phyloP scores from a whole-genome alignment of 2,888 invertebrate species.

The Lysandra coridon region DNA sequence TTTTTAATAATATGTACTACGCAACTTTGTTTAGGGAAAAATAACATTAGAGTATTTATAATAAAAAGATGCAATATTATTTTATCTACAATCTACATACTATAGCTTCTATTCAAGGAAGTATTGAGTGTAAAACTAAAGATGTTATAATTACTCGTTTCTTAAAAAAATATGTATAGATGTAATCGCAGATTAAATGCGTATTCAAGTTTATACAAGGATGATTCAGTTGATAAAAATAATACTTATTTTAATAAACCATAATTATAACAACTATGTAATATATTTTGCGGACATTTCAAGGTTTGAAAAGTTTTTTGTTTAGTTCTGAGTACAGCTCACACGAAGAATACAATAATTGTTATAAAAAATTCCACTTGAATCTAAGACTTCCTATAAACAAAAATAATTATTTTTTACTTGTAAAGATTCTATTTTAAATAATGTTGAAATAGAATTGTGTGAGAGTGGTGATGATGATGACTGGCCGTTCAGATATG shows the following conservation, averaged over 20 bases:
- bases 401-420: too few species aligned
- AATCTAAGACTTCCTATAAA: neutral
- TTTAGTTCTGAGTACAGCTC: neutral
- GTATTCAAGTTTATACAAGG: neutral
- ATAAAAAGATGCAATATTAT: too few species aligned
- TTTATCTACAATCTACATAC: too few species aligned
- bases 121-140: neutral
- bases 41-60: too few species aligned
- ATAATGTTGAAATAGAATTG: neutral
- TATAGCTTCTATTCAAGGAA: neutral
- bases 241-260: neutral
- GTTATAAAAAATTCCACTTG: neutral
- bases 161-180: neutral
- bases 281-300: constrained; percentile 1
- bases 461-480: neutral
- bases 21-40: too few species aligned
- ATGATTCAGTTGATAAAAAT: neutral
- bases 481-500: neutral
- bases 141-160: neutral
- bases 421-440: neutral
- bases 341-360: neutral
- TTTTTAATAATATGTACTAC: too few species aligned
- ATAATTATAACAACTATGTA: neutral
- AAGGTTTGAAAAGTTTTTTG: constrained; percentile 5
- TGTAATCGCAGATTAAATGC: neutral